Base-by-base conservation (phyloP, 2,888 invertebrate species). In the Hypolimnas misippus region DNA sequence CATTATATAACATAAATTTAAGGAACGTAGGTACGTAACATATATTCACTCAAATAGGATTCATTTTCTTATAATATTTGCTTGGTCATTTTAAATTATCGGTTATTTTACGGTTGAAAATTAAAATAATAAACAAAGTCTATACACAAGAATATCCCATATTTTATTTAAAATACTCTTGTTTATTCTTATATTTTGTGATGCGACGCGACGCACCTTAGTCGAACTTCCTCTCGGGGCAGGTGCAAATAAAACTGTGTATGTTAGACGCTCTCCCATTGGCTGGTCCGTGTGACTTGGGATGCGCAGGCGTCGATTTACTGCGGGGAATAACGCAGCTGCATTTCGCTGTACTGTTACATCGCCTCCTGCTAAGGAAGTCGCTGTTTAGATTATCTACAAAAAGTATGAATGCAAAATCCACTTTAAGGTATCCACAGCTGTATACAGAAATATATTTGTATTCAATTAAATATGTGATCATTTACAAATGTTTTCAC, bases 301-400 rank as follows among this genome's bases (percentile, higher is more conserved):
- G 78, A 81, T 81, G 84, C 84, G 80, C 84, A 72, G 75, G 72
- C 86, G 83, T 79, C 75, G 85, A 84, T 86, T 83, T 85, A 84
- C 78, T 71, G 73, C 70, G 70, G 69, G 69, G 71, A 71, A 68
- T 69, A 67, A 70, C 66, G 81, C 89, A 89, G 88, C 88, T 90
- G 90, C 89, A 86, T 87, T 80, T 77, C 75, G 61, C 72, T 75
- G 76, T 75, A 76, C 73, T 73, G 69, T 73, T 76, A 74, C 63
- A 61, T 57, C 57, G 46, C 66, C 63, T 63, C 59, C 73, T 76
- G 74, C 74, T 76, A 77, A 79, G 84, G 84, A 84, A 85, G 83
- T 79, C 72, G 73, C 73, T 82, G 79, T 82, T 84, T 84, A 83
- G 79, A 78, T 73, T 78, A 75, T 74, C 66, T 74, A 29, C 72